Evolutionary conservation across 2,113 vertebrate species (phyloP).

Genomic region (Ranitomeya imitator): DNA sequence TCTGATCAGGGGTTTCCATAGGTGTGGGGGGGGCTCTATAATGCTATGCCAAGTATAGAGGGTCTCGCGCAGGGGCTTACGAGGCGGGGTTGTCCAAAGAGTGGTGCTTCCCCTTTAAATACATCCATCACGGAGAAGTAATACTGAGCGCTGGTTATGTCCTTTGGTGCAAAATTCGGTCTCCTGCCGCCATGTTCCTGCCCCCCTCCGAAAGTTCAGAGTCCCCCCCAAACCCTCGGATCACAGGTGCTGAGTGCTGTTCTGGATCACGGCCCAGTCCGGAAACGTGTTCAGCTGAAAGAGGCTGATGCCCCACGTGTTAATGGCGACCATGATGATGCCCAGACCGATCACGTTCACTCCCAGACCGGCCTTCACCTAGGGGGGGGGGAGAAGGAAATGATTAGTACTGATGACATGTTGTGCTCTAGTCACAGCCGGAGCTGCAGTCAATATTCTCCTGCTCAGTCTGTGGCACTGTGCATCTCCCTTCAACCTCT

Average conservation of each 20-base stretch:
- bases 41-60: background rate
- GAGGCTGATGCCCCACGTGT: slow-evolving; percentile 91
- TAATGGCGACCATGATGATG: slow-evolving; percentile 94
- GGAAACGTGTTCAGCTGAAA: slow-evolving; percentile 89
- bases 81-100: background rate
- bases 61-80: background rate
- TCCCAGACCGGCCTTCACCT: slow-evolving; percentile 97
- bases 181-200: background rate
- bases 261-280: slow-evolving; percentile 81
- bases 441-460: background rate
- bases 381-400: background rate
- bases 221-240: background rate
- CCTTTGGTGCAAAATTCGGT: slow-evolving; percentile 18
- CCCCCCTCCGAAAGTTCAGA: background rate
- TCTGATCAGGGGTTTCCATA: background rate
- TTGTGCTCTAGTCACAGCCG: background rate
- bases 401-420: background rate
- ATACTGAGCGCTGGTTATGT: background rate
- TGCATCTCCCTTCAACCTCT: background rate
- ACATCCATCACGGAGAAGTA: background rate
- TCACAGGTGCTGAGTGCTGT: slow-evolving; percentile 72
- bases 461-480: background rate
- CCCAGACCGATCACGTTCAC: slow-evolving; percentile 92
- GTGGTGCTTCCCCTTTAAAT: background rate
- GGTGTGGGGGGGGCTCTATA: background rate